phyloP scores from a whole-genome alignment of 2,113 vertebrate species.

The Xyliphius kryptos region DNA sequence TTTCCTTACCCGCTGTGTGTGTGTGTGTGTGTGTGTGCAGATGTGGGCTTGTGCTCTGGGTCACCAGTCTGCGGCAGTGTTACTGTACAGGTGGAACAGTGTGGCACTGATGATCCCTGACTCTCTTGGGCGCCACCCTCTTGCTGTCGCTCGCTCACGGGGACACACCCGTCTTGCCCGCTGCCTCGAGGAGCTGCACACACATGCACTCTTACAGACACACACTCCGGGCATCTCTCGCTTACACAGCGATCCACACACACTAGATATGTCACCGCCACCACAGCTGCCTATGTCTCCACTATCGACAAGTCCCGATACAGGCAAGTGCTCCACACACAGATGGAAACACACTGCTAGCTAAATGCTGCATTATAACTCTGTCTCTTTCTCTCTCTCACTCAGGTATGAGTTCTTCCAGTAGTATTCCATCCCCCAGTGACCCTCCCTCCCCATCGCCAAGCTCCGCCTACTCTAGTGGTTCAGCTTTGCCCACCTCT shows the following conservation, averaged over 20 bases:
- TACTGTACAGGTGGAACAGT: slow-evolving; percentile 78
- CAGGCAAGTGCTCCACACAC: slow-evolving; percentile 56
- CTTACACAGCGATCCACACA: slow-evolving; percentile 39
- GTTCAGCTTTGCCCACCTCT: slow-evolving; percentile 53
- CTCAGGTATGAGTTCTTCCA: slow-evolving; percentile 69
- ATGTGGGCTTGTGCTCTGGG: slow-evolving; percentile 90
- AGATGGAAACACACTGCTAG: background rate
- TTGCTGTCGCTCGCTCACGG: slow-evolving; percentile 75
- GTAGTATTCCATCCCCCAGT: slow-evolving; percentile 73
- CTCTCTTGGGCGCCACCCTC: slow-evolving; percentile 78
- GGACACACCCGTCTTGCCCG: slow-evolving; percentile 77
- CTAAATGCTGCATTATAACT: too few species aligned
- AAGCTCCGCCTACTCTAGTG: slow-evolving; percentile 78
- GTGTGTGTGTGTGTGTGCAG: slow-evolving; percentile 42
- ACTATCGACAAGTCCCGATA: slow-evolving; percentile 76
- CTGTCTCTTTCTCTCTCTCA: background rate
- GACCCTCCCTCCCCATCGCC: slow-evolving; percentile 67
- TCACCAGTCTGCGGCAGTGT: slow-evolving; percentile 74
- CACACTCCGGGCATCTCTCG: slow-evolving; percentile 70
- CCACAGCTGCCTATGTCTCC: slow-evolving; percentile 63
- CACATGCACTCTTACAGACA: slow-evolving; percentile 54
- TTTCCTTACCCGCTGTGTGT: too few species aligned
- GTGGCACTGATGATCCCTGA: slow-evolving; percentile 76
- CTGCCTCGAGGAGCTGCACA: slow-evolving; percentile 76
- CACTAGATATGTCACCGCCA: slow-evolving; percentile 18